Conservation (phyloP, 2,888 invertebrate species). For the Tortrix viridana region DNA sequence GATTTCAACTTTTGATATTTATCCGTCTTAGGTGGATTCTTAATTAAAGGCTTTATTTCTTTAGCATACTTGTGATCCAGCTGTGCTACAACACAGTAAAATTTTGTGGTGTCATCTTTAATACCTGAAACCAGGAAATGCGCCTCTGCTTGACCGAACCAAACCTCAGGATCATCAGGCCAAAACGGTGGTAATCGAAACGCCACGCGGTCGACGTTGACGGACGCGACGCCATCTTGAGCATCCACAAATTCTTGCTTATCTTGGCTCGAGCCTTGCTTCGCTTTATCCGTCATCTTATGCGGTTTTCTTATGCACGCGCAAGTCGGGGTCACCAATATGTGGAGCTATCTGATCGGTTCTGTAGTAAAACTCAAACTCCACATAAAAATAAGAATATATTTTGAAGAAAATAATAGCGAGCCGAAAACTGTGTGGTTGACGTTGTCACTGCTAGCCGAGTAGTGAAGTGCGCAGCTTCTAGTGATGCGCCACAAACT, state of each 20-base stretch:
- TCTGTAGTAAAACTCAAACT: background rate
- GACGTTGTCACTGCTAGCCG: too few relatives aligned
- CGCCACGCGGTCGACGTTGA: conserved; percentile 25
- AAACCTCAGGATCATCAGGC: conserved; percentile 46
- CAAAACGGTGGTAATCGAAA: conserved; percentile 46
- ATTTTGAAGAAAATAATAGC: too few relatives aligned
- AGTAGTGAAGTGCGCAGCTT: too few relatives aligned
- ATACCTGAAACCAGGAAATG: conserved; percentile 45
- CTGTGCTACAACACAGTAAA: conserved; percentile 42
- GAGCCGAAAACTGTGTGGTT: too few relatives aligned
- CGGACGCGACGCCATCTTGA: conserved; percentile 1
- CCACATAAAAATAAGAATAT: background rate
- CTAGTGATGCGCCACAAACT: too few relatives aligned
- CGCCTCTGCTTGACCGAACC: conserved; percentile 49
- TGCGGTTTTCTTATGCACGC: background rate
- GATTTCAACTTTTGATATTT: conserved; percentile 31
- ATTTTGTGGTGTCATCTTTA: conserved; percentile 43
- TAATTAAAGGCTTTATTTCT: conserved; percentile 40
- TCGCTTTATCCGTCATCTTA: background rate
- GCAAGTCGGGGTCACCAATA: background rate
- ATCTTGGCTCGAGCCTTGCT: background rate
- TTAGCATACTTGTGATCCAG: conserved; percentile 41
- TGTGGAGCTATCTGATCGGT: background rate
- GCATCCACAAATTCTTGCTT: background rate
- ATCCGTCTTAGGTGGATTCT: conserved; percentile 36